phyloP scores from a whole-genome alignment of 1,140 invertebrate genomes.

The Harlomillsia oculata region DNA sequence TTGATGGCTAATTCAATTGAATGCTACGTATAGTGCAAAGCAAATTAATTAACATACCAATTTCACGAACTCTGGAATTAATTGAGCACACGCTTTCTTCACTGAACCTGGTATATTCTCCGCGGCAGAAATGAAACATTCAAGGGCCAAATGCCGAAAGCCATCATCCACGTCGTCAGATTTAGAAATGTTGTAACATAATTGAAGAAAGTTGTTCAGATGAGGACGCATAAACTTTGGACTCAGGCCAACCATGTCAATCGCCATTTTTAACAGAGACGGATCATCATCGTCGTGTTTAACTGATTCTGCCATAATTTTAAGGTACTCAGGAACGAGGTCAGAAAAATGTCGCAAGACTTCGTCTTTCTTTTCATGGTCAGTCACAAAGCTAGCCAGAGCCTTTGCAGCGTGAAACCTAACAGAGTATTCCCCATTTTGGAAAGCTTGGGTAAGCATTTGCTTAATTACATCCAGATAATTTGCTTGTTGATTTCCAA shows the following conservation, averaged over 20 bases:
- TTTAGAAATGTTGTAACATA: slow-evolving; percentile 55
- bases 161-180: slow-evolving; percentile 16
- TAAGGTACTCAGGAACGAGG: slow-evolving; percentile 58
- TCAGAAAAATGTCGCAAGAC: slow-evolving; percentile 82
- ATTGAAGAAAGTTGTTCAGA: slow-evolving; percentile 72
- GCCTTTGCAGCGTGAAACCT: slow-evolving; percentile 71
- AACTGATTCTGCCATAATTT: slow-evolving; percentile 67
- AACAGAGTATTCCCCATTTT: slow-evolving; percentile 54
- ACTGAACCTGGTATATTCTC: slow-evolving; percentile 94
- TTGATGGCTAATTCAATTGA: too few relatives aligned
- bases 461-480: slow-evolving; percentile 89
- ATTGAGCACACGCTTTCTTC: slow-evolving; percentile 72
- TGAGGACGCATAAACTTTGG: slow-evolving; percentile 86
- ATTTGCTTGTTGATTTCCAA: slow-evolving; percentile 87
- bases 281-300: slow-evolving; percentile 79
- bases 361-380: slow-evolving; percentile 78
- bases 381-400: slow-evolving; percentile 78
- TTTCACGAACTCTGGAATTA: slow-evolving; percentile 49
- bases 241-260: slow-evolving; percentile 83
- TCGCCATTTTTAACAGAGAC: slow-evolving; percentile 77
- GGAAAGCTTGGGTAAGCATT: slow-evolving; percentile 75
- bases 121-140: slow-evolving; percentile 85
- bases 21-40: too few relatives aligned
- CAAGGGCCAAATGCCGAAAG: slow-evolving; percentile 82
- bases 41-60: slow-evolving; percentile 7